These are phyloP conservation scores for Ephialtes manifestator DNA, from an alignment of 2,888 invertebrate species.

Conservation along the genomic window DNA sequence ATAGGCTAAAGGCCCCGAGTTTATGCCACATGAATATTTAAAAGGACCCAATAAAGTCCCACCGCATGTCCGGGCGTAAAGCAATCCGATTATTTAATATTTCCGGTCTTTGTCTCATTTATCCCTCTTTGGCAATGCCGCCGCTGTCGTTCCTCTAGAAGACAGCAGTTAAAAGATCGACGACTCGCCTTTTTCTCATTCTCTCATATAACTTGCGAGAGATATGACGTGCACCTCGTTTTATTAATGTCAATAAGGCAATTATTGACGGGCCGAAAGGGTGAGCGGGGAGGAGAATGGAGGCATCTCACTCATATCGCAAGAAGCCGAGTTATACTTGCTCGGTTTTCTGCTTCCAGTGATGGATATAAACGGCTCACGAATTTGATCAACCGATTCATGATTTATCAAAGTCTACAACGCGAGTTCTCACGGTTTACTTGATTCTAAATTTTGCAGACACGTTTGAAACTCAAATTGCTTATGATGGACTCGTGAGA, in stretches of 20 bases:
- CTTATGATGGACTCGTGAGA: background rate
- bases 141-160: background rate
- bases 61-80: slow-evolving; percentile 27
- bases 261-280: slow-evolving; percentile 80
- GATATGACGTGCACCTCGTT: slow-evolving; percentile 76
- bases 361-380: slow-evolving; percentile 74
- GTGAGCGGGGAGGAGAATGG: slow-evolving; percentile 69
- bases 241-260: slow-evolving; percentile 85
- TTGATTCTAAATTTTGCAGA: slow-evolving; percentile 17
- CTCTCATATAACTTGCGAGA: slow-evolving; percentile 68
- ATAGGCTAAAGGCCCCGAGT: slow-evolving; percentile 51
- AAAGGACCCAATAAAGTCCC: slow-evolving; percentile 27
- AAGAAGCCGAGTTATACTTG: slow-evolving; percentile 75
- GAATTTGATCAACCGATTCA: slow-evolving; percentile 35
- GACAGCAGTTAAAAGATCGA: background rate
- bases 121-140: slow-evolving; percentile 1
- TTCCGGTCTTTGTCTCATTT: slow-evolving; percentile 31
- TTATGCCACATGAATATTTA: slow-evolving; percentile 59
- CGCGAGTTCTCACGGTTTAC: background rate
- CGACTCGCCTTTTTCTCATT: slow-evolving; percentile 34
- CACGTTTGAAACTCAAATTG: too few relatives aligned
- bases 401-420: slow-evolving; percentile 14
- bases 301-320: slow-evolving; percentile 80
- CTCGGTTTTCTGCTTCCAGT: slow-evolving; percentile 66
- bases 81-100: slow-evolving; percentile 42